These are phyloP conservation scores for Bergia sp. DNA, from an alignment of 92 coral and sea anemone species.

Conservation along the genomic window DNA sequence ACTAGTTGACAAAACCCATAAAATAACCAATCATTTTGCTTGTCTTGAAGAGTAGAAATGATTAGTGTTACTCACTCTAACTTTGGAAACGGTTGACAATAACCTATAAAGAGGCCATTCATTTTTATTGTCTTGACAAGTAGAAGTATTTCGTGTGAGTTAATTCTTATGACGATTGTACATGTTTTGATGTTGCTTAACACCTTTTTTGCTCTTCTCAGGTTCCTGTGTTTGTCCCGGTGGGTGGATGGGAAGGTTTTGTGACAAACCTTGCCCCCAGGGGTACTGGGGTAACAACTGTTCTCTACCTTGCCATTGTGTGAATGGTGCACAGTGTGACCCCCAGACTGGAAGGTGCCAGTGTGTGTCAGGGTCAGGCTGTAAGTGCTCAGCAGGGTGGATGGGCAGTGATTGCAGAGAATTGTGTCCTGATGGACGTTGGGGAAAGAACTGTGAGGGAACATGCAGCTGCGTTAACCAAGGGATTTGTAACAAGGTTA, in stretches of 20 bases:
- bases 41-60: too few relatives aligned
- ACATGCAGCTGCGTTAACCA: slow-evolving; percentile 66
- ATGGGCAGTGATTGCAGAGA: slow-evolving; percentile 65
- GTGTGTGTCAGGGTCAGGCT: slow-evolving; percentile 54
- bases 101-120: too few relatives aligned
- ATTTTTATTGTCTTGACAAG: too few relatives aligned
- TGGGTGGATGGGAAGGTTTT: slow-evolving; percentile 80
- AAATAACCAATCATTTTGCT: neutral
- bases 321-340: slow-evolving; percentile 77
- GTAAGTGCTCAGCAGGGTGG: slow-evolving; percentile 84
- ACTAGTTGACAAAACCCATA: neutral
- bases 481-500: slow-evolving; percentile 79
- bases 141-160: too few relatives aligned
- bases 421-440: slow-evolving; percentile 59
- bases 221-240: slow-evolving; percentile 74
- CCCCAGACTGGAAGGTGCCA: slow-evolving; percentile 75
- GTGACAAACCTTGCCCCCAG: slow-evolving; percentile 74
- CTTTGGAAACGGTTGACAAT: neutral
- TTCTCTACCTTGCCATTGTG: slow-evolving; percentile 67
- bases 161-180: too few relatives aligned
- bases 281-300: slow-evolving; percentile 88
- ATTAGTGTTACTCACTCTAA: neutral
- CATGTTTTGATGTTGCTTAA: neutral
- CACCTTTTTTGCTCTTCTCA: neutral
- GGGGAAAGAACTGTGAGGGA: slow-evolving; percentile 80